Conservation (phyloP, 1,140 invertebrate genomes). For the Drosophila tropicalis region DNA sequence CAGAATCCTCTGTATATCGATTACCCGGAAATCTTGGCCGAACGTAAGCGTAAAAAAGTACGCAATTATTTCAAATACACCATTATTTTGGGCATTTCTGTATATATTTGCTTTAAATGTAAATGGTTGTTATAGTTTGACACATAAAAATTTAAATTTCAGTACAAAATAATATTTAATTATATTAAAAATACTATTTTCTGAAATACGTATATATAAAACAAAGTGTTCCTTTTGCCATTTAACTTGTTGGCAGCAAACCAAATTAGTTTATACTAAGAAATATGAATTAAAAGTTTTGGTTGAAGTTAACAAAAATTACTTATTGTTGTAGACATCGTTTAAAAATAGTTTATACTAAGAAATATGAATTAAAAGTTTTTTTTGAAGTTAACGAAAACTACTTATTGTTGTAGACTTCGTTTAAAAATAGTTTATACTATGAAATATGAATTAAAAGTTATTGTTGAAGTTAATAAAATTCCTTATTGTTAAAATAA, state of each 20-base stretch:
- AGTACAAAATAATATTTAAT: slow-evolving; percentile 25
- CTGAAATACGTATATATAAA: slow-evolving; percentile 42
- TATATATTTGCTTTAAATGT: slow-evolving; percentile 75
- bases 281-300: slow-evolving; percentile 21
- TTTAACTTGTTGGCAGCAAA: slow-evolving; percentile 34
- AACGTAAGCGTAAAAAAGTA: slow-evolving; percentile 70
- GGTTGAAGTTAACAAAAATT: slow-evolving; percentile 4
- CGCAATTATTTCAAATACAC: slow-evolving; percentile 74
- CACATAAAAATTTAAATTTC: background rate
- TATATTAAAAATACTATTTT: background rate
- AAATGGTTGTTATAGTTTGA: slow-evolving; percentile 59
- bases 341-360: slow-evolving; percentile 56
- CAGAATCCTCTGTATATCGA: slow-evolving; percentile 72
- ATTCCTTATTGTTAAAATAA: slow-evolving; percentile 17
- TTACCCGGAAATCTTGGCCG: slow-evolving; percentile 69
- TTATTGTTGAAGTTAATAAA: slow-evolving; percentile 10
- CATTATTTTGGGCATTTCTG: slow-evolving; percentile 70
- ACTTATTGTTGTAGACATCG: slow-evolving; percentile 11
- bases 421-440: slow-evolving; percentile 54
- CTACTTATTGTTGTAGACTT: slow-evolving; percentile 12
- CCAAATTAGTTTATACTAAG: slow-evolving; percentile 53
- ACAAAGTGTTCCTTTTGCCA: slow-evolving; percentile 25
- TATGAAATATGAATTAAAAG: slow-evolving; percentile 20
- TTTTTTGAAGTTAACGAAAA: slow-evolving; percentile 14
- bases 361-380: slow-evolving; percentile 18